Evolutionary conservation across 2,888 invertebrate genomes (phyloP), one percentile per base, ranked within the genome.

Genomic region (Spisula solida): DNA sequence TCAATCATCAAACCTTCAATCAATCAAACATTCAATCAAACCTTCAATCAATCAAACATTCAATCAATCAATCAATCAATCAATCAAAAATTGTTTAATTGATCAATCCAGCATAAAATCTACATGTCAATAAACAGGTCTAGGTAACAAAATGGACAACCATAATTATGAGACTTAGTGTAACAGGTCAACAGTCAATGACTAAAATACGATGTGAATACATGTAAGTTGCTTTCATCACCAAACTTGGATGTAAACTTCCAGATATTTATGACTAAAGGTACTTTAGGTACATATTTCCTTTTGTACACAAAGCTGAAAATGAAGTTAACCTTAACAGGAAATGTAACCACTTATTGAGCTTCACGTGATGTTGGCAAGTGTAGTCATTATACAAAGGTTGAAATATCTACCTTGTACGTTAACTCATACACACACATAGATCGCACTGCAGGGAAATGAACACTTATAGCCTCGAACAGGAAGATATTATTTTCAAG

Each of bases 401-500:
- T 85, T 85, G 85, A 85, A 34, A 79, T 85, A 80, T 85, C 79
- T 85, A 85, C 85, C 78, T 85, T 85, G 60, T 51, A 80, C 48
- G n/a, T 80, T 48, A 34, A 80, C 5, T 25, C 16, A 31, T 41
- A 41, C 48, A n/a, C n/a, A n/a, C n/a, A 31, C 31, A 75, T 75
- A 34, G 31, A 34, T 75, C 18, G 34, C 31, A 75, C 34, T 34
- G 75, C 34, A 34, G 66, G 66, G 82, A 82, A 82, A 66, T 66
- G 34, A 82, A 82, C 56, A 66, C 82, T 75, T 75, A 75, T 31
- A 31, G 75, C 20, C 12, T 66, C 14, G 20, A 82, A 14, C 82
- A 82, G 82, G 82, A 82, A 82, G 82, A 82, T 82, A 41, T 82
- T 82, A 75, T 81, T 56, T 56, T 56, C 51, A 31, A 25, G 60